Conservation (phyloP, 2,113 vertebrate species). For the Vidua chalybeata region DNA sequence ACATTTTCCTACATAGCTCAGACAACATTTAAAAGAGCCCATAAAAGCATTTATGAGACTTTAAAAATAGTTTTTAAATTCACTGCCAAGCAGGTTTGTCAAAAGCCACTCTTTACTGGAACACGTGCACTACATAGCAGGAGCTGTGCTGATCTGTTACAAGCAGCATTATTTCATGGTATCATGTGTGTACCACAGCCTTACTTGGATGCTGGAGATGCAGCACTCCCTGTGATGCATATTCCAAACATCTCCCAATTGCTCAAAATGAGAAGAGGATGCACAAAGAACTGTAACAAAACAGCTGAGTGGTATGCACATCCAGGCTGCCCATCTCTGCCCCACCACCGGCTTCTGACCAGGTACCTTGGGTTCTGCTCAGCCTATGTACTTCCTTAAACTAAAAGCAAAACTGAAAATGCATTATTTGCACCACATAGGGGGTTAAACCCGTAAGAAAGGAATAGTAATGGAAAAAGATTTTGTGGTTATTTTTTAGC, state of each 20-base stretch:
- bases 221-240: neutral
- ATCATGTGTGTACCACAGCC: neutral
- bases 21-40: neutral
- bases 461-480: neutral
- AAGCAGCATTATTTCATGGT: neutral
- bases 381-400: neutral
- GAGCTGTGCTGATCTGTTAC: neutral
- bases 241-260: neutral
- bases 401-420: neutral
- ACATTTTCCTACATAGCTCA: neutral
- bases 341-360: neutral
- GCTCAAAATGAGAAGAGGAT: neutral
- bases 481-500: neutral
- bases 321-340: neutral
- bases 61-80: conserved; percentile 8
- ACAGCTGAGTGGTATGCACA: accelerated
- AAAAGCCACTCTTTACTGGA: conserved; percentile 1
- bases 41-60: conserved; percentile 43
- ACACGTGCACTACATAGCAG: neutral
- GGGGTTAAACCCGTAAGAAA: neutral
- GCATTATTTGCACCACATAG: neutral
- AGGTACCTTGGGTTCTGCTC: neutral
- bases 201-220: neutral
- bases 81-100: conserved; percentile 3
- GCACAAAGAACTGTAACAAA: neutral